phyloP scores from a whole-genome alignment of 2,113 vertebrate genomes.

The Copsychus sechellarum region DNA sequence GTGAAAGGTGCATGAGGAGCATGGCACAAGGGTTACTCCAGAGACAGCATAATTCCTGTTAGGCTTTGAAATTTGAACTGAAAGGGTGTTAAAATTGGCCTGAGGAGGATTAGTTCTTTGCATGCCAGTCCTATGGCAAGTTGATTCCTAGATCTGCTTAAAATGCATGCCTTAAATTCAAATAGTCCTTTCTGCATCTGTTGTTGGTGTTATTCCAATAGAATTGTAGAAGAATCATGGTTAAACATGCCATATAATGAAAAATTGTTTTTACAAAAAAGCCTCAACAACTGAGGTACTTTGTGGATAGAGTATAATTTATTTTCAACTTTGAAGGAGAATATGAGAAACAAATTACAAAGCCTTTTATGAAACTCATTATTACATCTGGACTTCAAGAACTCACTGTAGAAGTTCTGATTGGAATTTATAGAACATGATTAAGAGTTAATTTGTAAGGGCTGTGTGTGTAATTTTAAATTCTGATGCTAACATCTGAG shows the following conservation, averaged over 20 bases:
- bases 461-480: conserved; percentile 2
- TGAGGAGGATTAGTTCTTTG: background rate
- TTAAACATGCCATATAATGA: background rate
- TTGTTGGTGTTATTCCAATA: background rate
- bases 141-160: background rate
- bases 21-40: background rate
- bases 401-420: background rate
- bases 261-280: background rate
- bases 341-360: background rate
- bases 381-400: conserved; percentile 44
- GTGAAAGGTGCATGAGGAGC: background rate
- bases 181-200: background rate
- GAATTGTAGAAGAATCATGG: background rate
- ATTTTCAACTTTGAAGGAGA: background rate
- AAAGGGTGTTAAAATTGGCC: background rate
- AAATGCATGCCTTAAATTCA: background rate
- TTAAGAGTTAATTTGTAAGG: background rate
- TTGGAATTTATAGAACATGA: conserved; percentile 8
- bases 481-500: background rate
- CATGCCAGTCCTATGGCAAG: background rate
- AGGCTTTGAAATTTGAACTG: background rate
- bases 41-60: background rate
- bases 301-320: background rate
- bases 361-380: conserved; percentile 39
- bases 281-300: background rate